Base-by-base conservation (phyloP, 2,888 invertebrate species). In the Carterocephalus palaemon region DNA sequence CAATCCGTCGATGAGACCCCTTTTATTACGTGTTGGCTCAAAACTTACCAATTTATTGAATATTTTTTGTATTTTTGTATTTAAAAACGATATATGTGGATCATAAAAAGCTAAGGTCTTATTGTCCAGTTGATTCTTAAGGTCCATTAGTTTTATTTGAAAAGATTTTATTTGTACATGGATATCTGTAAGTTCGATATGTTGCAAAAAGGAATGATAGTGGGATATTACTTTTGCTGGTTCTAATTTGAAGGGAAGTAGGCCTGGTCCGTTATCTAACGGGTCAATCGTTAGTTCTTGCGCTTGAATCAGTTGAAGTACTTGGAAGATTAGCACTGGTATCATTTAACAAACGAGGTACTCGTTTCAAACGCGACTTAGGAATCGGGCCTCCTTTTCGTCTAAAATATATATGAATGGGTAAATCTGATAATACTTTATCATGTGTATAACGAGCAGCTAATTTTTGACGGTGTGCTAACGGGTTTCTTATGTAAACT, bases 161-260 rank as follows among this genome's bases (percentile, higher is more conserved):
- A 41, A 12, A 4, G 19, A 3, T n/a, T 32, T 19, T 34, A 34
- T 8, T 19, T 34, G 17, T 7, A 17, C 4, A 5, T 34, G 10
- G 6, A 42, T 33, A 12, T 6, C n/a, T 9, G 24, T 19, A 3
- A 34, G 17, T 8, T 43, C 28, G 7, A 48, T 31, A 24, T 48
- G 31, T 38, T 47, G 36, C 16, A 54, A 12, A 17, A 58, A 57
- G 2, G 56, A 39, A 48, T 58, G 60, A 19, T 52, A 56, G 8
- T 57, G 56, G 5, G 57, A 48, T 15, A 53, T 16, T 2, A 56
- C 19, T 49, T 42, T 52, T 1, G 52, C 26, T 1, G 42, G 31
- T 28, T 57, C 59, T 2, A 59, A 17, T 41, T 55, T 53, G 9
- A 53, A 58, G 0, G 57, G 56, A 8, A 58, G 46, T 8, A 57